Percentiles rank a stretch among this genome's conserved stretches.
Conservation (phyloP, 1,140 invertebrate species). For the Lucilia cuprina region DNA sequence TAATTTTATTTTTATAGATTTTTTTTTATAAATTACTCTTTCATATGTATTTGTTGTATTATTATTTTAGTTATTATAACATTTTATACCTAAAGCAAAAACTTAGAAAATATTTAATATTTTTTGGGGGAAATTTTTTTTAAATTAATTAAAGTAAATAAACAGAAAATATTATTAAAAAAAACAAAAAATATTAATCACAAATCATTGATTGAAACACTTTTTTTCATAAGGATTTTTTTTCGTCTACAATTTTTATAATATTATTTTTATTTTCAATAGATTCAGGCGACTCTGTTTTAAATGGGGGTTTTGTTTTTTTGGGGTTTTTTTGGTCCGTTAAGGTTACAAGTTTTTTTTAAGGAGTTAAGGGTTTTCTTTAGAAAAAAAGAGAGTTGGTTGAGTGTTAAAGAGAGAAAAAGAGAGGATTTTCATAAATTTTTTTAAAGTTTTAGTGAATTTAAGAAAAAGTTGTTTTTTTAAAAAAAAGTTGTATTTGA, state of each 20-base stretch:
- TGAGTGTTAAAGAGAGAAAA: not conserved
- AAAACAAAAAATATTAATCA: constrained; percentile 51
- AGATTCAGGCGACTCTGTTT: constrained; percentile 37
- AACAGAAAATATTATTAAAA: not conserved
- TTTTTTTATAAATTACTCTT: constrained; percentile 10
- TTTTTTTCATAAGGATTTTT: constrained; percentile 20
- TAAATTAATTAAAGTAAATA: not conserved
- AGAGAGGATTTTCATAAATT: too few species aligned
- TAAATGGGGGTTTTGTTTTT: not conserved
- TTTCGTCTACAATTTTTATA: not conserved
- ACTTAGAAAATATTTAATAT: constrained; percentile 1
- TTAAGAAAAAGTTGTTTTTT: too few species aligned
- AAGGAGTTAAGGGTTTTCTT: not conserved
- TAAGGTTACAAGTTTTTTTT: not conserved
- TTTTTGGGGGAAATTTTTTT: constrained; percentile 20
- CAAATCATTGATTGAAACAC: constrained; percentile 62
- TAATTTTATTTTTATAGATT: constrained; percentile 40
- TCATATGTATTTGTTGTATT: not conserved
- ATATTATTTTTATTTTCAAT: constrained; percentile 26
- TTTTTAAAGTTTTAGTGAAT: too few species aligned
- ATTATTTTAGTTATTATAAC: constrained; percentile 17
- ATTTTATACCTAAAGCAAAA: not conserved
- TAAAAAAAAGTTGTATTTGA: too few species aligned
- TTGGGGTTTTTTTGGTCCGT: constrained; percentile 21
- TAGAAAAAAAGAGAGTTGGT: not conserved